phyloP scores from a whole-genome alignment of 2,797 vertebrate genomes.

The Liparis tanakae region DNA sequence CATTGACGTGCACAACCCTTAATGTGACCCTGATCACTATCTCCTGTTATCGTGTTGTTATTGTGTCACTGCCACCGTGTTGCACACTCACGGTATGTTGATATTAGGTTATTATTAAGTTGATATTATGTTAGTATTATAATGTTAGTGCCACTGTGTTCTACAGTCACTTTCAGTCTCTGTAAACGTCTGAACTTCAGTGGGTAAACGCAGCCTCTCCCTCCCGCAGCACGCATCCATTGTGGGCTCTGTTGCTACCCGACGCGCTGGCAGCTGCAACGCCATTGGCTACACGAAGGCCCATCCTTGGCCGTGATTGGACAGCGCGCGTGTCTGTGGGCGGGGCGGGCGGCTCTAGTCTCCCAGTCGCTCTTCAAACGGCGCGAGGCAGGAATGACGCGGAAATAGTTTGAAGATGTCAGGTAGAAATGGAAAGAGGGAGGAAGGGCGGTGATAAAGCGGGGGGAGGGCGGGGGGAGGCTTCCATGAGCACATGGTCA shows the following conservation, averaged over 20 bases:
- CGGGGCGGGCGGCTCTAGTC: slow-evolving; percentile 71
- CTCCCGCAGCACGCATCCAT: slow-evolving; percentile 77
- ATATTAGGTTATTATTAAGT: too few species aligned
- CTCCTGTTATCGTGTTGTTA: too few species aligned
- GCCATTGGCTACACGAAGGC: slow-evolving; percentile 76
- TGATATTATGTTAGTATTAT: too few species aligned
- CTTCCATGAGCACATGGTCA: slow-evolving; percentile 63
- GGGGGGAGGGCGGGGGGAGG: slow-evolving; percentile 28
- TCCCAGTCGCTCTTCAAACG: slow-evolving; percentile 77
- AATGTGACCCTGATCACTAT: too few species aligned
- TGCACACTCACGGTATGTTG: slow-evolving; percentile 11
- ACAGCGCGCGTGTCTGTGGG: slow-evolving; percentile 65
- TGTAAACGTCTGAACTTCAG: slow-evolving; percentile 75
- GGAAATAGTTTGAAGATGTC: slow-evolving; percentile 85
- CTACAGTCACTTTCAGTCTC: slow-evolving; percentile 47
- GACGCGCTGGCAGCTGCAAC: slow-evolving; percentile 80
- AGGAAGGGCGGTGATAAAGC: slow-evolving; percentile 18
- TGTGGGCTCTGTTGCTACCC: slow-evolving; percentile 87
- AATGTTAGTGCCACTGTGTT: too few species aligned
- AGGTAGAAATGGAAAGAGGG: slow-evolving; percentile 78
- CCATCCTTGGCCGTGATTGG: slow-evolving; percentile 73
- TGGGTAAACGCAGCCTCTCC: slow-evolving; percentile 61
- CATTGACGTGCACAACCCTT: too few species aligned
- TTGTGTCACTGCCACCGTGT: too few species aligned
- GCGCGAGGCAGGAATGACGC: slow-evolving; percentile 82